phyloP scores from a whole-genome alignment of 2,888 invertebrate species.

The Eristalinus sepulchralis region DNA sequence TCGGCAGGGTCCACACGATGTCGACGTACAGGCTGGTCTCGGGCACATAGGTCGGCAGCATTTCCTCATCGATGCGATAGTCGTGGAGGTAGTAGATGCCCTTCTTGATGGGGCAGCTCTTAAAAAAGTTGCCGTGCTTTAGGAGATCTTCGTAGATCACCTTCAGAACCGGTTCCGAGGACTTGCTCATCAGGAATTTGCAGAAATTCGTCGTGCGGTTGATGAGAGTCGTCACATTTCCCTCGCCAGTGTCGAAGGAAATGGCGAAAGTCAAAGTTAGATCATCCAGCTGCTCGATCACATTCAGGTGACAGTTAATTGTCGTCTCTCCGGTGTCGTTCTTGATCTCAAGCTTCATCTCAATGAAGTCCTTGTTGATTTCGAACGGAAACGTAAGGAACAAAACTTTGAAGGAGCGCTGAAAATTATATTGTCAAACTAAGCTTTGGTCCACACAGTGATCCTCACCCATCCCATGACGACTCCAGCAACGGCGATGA shows the following conservation, averaged over 20 bases:
- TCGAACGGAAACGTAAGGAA: constrained; percentile 74
- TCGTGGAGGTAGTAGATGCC: constrained; percentile 74
- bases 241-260: constrained; percentile 73
- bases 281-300: constrained; percentile 74
- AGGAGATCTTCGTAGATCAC: constrained; percentile 75
- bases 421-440: not conserved
- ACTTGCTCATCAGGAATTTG: constrained; percentile 75
- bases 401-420: constrained; percentile 78
- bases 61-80: constrained; percentile 77
- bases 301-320: constrained; percentile 73
- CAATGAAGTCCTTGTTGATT: constrained; percentile 73
- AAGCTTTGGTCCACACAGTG: constrained; percentile 22
- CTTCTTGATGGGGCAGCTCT: constrained; percentile 75
- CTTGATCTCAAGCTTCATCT: constrained; percentile 74
- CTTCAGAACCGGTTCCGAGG: constrained; percentile 73
- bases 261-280: constrained; percentile 72
- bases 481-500: constrained; percentile 59
- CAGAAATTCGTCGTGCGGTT: constrained; percentile 75
- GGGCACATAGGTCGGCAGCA: constrained; percentile 77
- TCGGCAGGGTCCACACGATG: constrained; percentile 70
- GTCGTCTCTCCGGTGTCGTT: constrained; percentile 73
- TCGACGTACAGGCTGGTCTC: constrained; percentile 75
- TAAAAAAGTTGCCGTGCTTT: constrained; percentile 75
- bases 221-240: constrained; percentile 74
- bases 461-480: constrained; percentile 76